Conservation (phyloP, 2,888 invertebrate genomes). For the Apoda limacodes region DNA sequence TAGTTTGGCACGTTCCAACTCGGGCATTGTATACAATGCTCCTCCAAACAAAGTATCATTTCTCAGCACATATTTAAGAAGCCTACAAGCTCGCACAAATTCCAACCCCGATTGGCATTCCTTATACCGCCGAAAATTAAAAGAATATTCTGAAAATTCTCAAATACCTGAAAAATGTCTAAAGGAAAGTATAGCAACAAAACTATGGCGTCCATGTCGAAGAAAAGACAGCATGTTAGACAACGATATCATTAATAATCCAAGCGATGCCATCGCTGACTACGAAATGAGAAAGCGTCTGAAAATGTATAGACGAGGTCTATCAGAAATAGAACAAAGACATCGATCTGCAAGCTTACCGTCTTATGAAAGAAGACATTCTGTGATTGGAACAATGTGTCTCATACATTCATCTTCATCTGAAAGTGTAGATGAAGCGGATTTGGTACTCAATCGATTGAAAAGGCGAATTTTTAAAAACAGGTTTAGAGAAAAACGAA, state of each 20-base stretch:
- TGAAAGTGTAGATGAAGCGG: constrained; percentile 65
- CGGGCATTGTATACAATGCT: constrained; percentile 43
- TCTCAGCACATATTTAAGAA: constrained; percentile 63
- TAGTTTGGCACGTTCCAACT: constrained; percentile 46
- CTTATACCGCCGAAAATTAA: constrained; percentile 39
- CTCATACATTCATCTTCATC: constrained; percentile 53
- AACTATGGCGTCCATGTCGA: constrained; percentile 28
- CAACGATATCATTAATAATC: constrained; percentile 51
- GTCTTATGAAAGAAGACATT: constrained; percentile 47
- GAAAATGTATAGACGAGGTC: constrained; percentile 61
- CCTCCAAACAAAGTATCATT: constrained; percentile 62
- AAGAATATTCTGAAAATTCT: constrained; percentile 32
- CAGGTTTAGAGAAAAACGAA: constrained; percentile 57
- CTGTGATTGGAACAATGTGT: constrained; percentile 39
- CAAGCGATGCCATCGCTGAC: constrained; percentile 52
- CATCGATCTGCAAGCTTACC: constrained; percentile 31
- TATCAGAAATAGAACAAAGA: constrained; percentile 52
- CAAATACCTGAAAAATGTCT: constrained; percentile 25
- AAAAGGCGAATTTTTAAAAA: constrained; percentile 64
- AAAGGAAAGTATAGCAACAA: constrained; percentile 33
- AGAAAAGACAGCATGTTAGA: constrained; percentile 41
- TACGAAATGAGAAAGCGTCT: constrained; percentile 60
- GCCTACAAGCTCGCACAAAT: constrained; percentile 50
- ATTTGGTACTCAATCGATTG: constrained; percentile 57
- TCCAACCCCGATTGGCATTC: constrained; percentile 57